These are phyloP conservation scores for Epizoanthus ramosus DNA, from an alignment of 92 coral and sea anemone genomes.

Conservation along the genomic window DNA sequence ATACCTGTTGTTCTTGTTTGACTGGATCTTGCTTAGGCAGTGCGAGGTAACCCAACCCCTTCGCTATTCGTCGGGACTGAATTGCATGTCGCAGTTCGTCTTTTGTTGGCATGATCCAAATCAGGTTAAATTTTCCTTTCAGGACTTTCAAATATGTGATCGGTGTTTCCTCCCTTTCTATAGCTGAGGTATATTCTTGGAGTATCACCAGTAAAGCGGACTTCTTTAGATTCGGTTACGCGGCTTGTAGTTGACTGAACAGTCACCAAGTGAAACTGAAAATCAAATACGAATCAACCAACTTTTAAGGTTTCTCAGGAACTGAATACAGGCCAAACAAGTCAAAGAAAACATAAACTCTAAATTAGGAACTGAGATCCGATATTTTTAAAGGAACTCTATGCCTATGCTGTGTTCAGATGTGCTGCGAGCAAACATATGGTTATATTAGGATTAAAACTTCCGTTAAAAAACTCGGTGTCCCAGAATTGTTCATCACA, in stretches of 20 bases:
- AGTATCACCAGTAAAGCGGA: neutral
- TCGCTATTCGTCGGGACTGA: conserved; percentile 46
- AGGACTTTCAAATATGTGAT: too few relatives aligned
- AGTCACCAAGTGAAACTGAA: conserved; percentile 14
- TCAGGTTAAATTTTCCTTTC: neutral
- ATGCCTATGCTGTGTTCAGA: too few relatives aligned
- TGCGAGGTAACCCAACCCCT: conserved; percentile 42
- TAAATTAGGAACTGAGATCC: too few relatives aligned
- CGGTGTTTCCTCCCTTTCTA: neutral
- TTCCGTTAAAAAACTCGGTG: too few relatives aligned
- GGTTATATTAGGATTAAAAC: too few relatives aligned
- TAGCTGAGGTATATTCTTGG: neutral
- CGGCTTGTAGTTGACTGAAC: neutral
- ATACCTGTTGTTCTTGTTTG: conserved; percentile 47
- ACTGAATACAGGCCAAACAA: too few relatives aligned
- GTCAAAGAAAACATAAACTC: too few relatives aligned
- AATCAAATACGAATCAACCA: neutral
- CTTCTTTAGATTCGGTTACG: neutral
- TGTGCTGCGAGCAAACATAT: too few relatives aligned
- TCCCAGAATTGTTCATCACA: too few relatives aligned
- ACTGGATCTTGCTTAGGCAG: neutral
- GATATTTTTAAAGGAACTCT: too few relatives aligned
- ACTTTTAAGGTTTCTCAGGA: too few relatives aligned
- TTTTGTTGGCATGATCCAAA: conserved; percentile 41
- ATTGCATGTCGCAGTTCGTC: conserved; percentile 53